Evolutionary conservation across 2,888 invertebrate species (phyloP).

Genomic region (Acleris emargana): DNA sequence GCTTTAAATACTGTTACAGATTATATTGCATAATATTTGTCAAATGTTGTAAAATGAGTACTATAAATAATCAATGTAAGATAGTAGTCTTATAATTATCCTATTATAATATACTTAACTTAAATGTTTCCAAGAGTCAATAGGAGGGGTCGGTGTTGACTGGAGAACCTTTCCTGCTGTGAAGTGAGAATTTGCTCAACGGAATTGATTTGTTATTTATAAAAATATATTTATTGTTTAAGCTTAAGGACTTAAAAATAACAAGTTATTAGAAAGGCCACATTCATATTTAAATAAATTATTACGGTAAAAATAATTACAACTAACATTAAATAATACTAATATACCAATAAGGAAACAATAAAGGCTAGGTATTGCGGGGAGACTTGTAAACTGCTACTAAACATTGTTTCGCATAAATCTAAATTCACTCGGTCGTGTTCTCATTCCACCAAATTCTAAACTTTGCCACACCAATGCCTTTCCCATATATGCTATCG

Average conservation of each 20-base stretch:
- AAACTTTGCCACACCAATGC: too few species aligned
- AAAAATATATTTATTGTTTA: conserved; percentile 36
- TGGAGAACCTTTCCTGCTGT: conserved; percentile 29
- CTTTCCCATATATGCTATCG: too few species aligned
- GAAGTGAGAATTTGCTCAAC: conserved; percentile 39
- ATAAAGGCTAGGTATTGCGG: too few species aligned
- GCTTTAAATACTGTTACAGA: conserved; percentile 36
- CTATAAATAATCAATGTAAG: conserved; percentile 16
- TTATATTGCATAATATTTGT: conserved; percentile 26
- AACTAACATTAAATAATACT: too few species aligned
- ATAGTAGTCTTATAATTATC: conserved; percentile 1
- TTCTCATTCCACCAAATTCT: too few species aligned
- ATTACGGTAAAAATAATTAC: too few species aligned
- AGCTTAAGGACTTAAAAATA: conserved; percentile 39
- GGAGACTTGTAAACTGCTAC: too few species aligned
- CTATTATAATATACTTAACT: conserved; percentile 15
- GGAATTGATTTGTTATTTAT: conserved; percentile 40
- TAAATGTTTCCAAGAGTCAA: conserved; percentile 17
- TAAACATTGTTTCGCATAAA: too few species aligned
- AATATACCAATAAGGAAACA: too few species aligned
- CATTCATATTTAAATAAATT: too few species aligned
- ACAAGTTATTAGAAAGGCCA: conserved; percentile 22
- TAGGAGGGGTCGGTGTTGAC: conserved; percentile 12
- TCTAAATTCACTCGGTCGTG: too few species aligned
- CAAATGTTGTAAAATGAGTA: conserved; percentile 26